Conservation (phyloP, 1,140 invertebrate genomes). For the Caenorhabditis brenneri region DNA sequence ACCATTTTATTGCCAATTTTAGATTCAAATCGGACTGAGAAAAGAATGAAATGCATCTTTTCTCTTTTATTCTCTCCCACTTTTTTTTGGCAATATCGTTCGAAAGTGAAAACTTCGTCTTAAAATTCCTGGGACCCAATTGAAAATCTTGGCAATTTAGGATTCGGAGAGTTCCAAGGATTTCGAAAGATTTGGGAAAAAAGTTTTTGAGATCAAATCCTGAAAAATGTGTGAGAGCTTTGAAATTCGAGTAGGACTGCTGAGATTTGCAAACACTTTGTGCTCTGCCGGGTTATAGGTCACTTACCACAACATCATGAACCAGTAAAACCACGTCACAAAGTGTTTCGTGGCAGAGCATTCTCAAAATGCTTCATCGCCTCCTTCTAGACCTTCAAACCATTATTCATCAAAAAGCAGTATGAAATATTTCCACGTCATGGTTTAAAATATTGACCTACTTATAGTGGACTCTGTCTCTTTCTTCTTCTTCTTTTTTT, state of each 20-base stretch:
- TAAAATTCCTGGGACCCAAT: neutral
- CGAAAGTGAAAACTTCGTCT: neutral
- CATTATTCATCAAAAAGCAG: neutral
- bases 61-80: neutral
- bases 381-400: neutral
- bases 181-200: neutral
- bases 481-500: too few relatives aligned
- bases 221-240: neutral
- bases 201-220: neutral
- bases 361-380: too few relatives aligned
- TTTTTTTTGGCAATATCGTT: slow-evolving; percentile 19
- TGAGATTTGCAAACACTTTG: neutral
- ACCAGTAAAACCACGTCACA: neutral
- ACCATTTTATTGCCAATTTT: slow-evolving; percentile 35
- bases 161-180: too few relatives aligned
- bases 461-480: neutral
- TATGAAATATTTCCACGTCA: slow-evolving; percentile 25
- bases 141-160: neutral
- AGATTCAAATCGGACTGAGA: slow-evolving; percentile 15
- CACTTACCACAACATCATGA: neutral
- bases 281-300: neutral
- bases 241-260: neutral
- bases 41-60: slow-evolving; percentile 8
- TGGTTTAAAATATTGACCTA: slow-evolving; percentile 1
- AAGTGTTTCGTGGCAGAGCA: neutral